These are phyloP conservation scores for Panagrolaimus sp. DNA, from an alignment of 1,140 invertebrate species.

Conservation along the genomic window DNA sequence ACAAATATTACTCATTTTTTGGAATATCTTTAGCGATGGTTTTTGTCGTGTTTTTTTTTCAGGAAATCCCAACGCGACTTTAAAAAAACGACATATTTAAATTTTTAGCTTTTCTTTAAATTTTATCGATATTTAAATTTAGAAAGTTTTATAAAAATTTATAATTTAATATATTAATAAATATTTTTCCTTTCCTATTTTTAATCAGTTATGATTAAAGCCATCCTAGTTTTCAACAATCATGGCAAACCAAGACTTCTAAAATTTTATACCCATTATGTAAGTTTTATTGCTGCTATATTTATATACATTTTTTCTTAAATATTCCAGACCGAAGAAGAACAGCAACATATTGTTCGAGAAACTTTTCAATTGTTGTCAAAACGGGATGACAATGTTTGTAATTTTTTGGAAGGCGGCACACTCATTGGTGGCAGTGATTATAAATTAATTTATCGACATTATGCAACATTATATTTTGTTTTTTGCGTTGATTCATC, in stretches of 20 bases:
- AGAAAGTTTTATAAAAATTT: neutral
- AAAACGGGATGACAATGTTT: conserved; percentile 97
- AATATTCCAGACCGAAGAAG: conserved; percentile 81
- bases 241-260: conserved; percentile 94
- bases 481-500: conserved; percentile 99
- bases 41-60: neutral
- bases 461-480: conserved; percentile 98
- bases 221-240: conserved; percentile 98
- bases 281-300: conserved; percentile 67
- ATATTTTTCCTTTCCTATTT: neutral
- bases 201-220: conserved; percentile 80
- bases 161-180: neutral
- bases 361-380: conserved; percentile 98
- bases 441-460: conserved; percentile 94
- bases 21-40: neutral
- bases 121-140: conserved; percentile 1
- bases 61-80: neutral
- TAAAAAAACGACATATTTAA: neutral
- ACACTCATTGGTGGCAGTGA: conserved; percentile 94
- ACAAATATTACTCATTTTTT: too few relatives aligned
- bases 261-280: conserved; percentile 98
- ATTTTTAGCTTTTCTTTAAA: neutral
- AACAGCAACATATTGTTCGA: conserved; percentile 98
- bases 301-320: conserved; percentile 22
- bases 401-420: conserved; percentile 97